phyloP scores from a whole-genome alignment of 2,888 invertebrate genomes.

The Phyllotreta striolata region DNA sequence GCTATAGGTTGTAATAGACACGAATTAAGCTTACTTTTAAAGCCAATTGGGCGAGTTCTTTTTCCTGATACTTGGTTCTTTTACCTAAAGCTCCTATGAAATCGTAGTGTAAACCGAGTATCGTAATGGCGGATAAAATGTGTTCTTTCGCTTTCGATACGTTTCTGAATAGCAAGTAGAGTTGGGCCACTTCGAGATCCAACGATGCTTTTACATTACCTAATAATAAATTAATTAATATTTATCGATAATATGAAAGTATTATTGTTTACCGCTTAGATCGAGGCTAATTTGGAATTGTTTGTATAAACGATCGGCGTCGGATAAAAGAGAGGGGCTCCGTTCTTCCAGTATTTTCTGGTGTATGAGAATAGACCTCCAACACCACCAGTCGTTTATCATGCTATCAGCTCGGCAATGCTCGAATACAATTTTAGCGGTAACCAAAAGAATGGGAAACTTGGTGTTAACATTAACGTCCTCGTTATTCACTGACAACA shows the following conservation, averaged over 20 bases:
- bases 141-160: slow-evolving; percentile 74
- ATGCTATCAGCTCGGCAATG: slow-evolving; percentile 53
- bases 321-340: slow-evolving; percentile 71
- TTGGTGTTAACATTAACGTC: slow-evolving; percentile 72
- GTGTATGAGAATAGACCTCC: slow-evolving; percentile 77
- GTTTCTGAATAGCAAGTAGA: slow-evolving; percentile 78
- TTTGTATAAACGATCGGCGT: slow-evolving; percentile 62
- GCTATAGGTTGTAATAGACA: too few species aligned
- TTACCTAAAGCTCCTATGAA: slow-evolving; percentile 84
- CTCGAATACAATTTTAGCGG: slow-evolving; percentile 61
- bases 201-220: slow-evolving; percentile 57
- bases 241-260: slow-evolving; percentile 1
- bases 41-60: slow-evolving; percentile 82
- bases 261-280: slow-evolving; percentile 55
- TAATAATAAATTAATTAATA: slow-evolving; percentile 15
- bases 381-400: slow-evolving; percentile 74
- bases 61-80: slow-evolving; percentile 88
- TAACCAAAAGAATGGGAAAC: slow-evolving; percentile 63
- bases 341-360: slow-evolving; percentile 80
- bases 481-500: slow-evolving; percentile 70
- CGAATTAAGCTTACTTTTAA: slow-evolving; percentile 65
- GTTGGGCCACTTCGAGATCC: slow-evolving; percentile 69
- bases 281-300: slow-evolving; percentile 51
- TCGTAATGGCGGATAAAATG: slow-evolving; percentile 69
- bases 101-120: slow-evolving; percentile 73